Evolutionary conservation across 2,888 invertebrate species (phyloP).

Genomic region (Subacronicta megacephala): DNA sequence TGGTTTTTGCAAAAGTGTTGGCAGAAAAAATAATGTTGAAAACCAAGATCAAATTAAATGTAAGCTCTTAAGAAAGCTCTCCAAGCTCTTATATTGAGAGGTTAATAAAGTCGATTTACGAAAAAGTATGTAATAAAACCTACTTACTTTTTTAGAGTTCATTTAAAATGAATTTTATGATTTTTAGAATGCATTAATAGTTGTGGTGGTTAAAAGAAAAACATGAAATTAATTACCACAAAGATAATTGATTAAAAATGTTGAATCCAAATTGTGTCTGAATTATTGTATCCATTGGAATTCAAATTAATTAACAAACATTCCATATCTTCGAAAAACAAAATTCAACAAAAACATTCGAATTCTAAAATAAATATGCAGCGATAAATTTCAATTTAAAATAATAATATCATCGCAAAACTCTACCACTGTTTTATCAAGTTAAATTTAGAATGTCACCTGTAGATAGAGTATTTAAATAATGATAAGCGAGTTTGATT

Average conservation of each 20-base stretch:
- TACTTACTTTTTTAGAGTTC: too few species aligned
- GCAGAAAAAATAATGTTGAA: background rate
- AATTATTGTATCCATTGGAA: too few species aligned
- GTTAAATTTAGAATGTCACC: background rate
- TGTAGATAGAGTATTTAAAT: conserved; percentile 6
- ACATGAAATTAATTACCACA: too few species aligned
- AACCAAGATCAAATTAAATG: conserved; percentile 20
- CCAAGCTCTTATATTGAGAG: background rate
- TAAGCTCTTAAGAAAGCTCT: conserved; percentile 14
- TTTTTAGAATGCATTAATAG: too few species aligned
- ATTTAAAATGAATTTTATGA: too few species aligned
- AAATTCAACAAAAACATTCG: background rate
- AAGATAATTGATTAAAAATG: too few species aligned
- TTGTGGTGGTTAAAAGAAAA: too few species aligned
- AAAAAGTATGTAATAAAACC: conserved; percentile 4
- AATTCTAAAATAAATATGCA: background rate
- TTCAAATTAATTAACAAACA: background rate
- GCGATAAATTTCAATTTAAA: conserved; percentile 1
- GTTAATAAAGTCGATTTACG: conserved; percentile 11
- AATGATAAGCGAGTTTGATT: too few species aligned
- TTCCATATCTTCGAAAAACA: background rate
- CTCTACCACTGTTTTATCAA: background rate
- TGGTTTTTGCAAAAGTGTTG: background rate
- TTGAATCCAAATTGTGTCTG: too few species aligned
- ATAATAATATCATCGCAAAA: background rate